Evolutionary conservation across 2,888 invertebrate species (phyloP), one percentile per base, ranked within the genome.

Genomic region (Neoitamus cyanurus): DNA sequence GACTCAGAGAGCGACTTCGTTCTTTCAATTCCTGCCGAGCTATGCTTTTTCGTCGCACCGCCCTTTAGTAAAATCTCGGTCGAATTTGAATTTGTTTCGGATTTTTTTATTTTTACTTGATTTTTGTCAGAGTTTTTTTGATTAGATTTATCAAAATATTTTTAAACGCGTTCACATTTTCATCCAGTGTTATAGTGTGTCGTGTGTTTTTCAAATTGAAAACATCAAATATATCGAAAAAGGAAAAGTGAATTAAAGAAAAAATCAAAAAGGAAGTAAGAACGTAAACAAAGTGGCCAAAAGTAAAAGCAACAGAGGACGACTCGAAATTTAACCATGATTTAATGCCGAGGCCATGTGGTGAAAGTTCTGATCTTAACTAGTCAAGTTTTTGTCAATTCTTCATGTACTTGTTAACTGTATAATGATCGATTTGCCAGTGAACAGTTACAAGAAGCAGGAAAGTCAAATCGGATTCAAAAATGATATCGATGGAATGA

Each of bases 1-100:
- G 94, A 94, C 90, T 92, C 92, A 86, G 90, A 89, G 85, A 86
- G 31, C 58, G 86, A 84, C 86, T 86, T 86, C 84, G 83, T 75
- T 85, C 86, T 30, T 85, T 84, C 73, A 37, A n/a, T 46, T 78
- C 58, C 78, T 15, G 42, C 70, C 70, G 31, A 70, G 13, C n/a
- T 31, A 70, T 7, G n/a, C n/a, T 34, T 70, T 6, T n/a, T 7
- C 31, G 31, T 15, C 11, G 34, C 11, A 70, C n/a, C 58, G 58
- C 25, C 83, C 83, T 85, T 48, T 78, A 42, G 42, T 42, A 80
- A 73, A 83, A 72, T 46, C 80, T 80, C 68, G 11, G 31, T 84
- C 31, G 46, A 84, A 42, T 72, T 84, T 84, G 87, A 87, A 87
- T 87, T 88, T 87, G 87, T 88, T 87, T 86, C 87, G 86, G 87